Conservation (phyloP, 2,888 invertebrate genomes). For the Ichneumoninae sp. region DNA sequence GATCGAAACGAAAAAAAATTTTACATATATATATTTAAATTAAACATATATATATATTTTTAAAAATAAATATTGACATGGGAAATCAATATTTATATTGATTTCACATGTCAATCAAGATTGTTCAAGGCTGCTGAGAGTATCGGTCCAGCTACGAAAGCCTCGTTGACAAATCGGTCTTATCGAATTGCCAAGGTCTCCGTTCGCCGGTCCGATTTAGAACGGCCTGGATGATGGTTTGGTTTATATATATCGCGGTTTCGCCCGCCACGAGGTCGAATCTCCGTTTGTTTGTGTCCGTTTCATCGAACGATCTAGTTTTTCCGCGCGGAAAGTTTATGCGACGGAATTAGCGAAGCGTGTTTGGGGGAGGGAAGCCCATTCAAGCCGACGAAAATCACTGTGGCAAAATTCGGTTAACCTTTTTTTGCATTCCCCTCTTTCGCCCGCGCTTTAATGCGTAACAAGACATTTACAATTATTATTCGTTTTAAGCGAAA, state of each 20-base stretch:
- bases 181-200: slow-evolving; percentile 56
- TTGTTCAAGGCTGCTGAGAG: not conserved
- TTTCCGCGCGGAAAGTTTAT: slow-evolving; percentile 51
- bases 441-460: slow-evolving; percentile 22
- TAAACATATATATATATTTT: too few species aligned
- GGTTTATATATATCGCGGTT: slow-evolving; percentile 35
- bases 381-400: not conserved
- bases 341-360: slow-evolving; percentile 40
- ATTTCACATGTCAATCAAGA: too few species aligned
- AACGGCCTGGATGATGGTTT: slow-evolving; percentile 36
- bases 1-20: too few species aligned
- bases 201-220: slow-evolving; percentile 41
- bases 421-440: not conserved
- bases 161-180: slow-evolving; percentile 61
- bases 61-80: too few species aligned
- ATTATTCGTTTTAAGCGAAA: slow-evolving; percentile 58
- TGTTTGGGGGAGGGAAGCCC: not conserved
- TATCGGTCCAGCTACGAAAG: slow-evolving; percentile 29
- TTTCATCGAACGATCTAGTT: slow-evolving; percentile 53
- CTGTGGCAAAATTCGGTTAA: not conserved
- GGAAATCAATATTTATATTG: too few species aligned
- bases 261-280: slow-evolving; percentile 36
- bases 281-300: slow-evolving; percentile 41
- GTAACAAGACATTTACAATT: slow-evolving; percentile 62
- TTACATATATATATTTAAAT: too few species aligned